phyloP scores from a whole-genome alignment of 2,888 invertebrate genomes.

The Watsonalla binaria region DNA sequence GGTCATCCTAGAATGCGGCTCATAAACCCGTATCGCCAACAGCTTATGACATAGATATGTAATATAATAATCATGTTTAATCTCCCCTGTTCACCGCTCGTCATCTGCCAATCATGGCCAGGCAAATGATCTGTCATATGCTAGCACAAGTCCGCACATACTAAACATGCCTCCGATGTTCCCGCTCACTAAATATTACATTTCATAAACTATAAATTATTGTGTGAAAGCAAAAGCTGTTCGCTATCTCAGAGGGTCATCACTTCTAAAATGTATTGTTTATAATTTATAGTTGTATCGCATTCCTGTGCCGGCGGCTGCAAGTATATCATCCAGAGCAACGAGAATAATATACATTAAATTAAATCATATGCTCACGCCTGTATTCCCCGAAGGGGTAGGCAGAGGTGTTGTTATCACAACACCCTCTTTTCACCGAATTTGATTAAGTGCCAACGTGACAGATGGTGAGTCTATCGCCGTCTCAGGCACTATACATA shows the following conservation, averaged over 20 bases:
- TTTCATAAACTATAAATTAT: conserved; percentile 22
- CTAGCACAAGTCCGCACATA: conserved; percentile 10
- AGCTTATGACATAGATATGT: conserved; percentile 14
- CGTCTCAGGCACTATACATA: too few species aligned
- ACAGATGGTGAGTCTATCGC: too few species aligned
- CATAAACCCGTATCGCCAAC: background rate
- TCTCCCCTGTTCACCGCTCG: conserved; percentile 8
- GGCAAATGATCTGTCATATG: conserved; percentile 16
- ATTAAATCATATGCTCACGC: background rate
- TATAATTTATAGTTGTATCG: conserved; percentile 10
- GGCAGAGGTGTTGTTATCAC: too few species aligned
- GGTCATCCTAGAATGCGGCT: too few species aligned
- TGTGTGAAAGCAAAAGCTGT: conserved; percentile 19
- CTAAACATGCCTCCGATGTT: conserved; percentile 7
- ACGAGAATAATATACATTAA: background rate
- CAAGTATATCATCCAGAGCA: background rate
- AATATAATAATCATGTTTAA: conserved; percentile 4
- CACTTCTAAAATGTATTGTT: conserved; percentile 18
- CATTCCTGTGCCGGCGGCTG: background rate
- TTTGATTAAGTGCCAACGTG: too few species aligned
- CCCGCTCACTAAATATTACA: conserved; percentile 7
- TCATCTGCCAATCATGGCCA: conserved; percentile 15
- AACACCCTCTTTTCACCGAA: too few species aligned
- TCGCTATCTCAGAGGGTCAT: conserved; percentile 22
- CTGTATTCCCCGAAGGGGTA: too few species aligned